Base-by-base conservation (phyloP, 2,113 vertebrate genomes). In the Osmerus mordax region DNA sequence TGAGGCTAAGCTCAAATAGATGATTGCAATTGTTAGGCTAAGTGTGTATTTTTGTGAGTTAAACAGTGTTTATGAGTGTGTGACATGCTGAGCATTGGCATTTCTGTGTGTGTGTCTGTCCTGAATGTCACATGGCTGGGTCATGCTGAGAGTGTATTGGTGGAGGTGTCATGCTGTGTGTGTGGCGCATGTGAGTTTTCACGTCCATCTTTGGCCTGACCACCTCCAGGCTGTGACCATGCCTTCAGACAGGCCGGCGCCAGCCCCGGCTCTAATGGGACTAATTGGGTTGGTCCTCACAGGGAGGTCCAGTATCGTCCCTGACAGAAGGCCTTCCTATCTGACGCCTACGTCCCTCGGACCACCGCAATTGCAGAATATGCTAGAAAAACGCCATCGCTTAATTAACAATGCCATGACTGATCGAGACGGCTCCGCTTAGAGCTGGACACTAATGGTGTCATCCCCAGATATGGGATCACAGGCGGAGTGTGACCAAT, bases 381-480 rank as follows among this genome's bases (percentile, higher is more conserved):
- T 87, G 79, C 62, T 83, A 4, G 72, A 61, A 80, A 80, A 87
- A 87, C 70, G 69, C 21, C 51, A 70, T 60, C 4, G 53, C 62
- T 79, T 88, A 88, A 91, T 90, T 87, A 87, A 72, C 75, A 66
- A 73, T 76, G 81, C 72, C 72, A 80, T 73, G 83, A 87, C 62
- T 68, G 66, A 78, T 81, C 21, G 61, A 67, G 81, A 80, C 70
- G 68, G 80, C 79, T 72, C 78, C 11, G 70, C 82, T 47, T 79
- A 64, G 55, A 67, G 69, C 71, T 5, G 77, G 83, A 87, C 82
- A 76, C 66, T 82, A 85, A 86, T 78, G 78, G 32, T 65, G 23
- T 52, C 54, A 59, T 55, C 64, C 67, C 55, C 64, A 55, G 21
- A 2, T 21, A 25, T 28, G 67, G 15, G 60, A 11, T 18, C 1